A percentile compares a stretch with the other conserved stretches of the same genome.
These are phyloP conservation scores for Takifugu rubripes DNA, from an alignment of 2,797 vertebrate species.

Conservation along the genomic window DNA sequence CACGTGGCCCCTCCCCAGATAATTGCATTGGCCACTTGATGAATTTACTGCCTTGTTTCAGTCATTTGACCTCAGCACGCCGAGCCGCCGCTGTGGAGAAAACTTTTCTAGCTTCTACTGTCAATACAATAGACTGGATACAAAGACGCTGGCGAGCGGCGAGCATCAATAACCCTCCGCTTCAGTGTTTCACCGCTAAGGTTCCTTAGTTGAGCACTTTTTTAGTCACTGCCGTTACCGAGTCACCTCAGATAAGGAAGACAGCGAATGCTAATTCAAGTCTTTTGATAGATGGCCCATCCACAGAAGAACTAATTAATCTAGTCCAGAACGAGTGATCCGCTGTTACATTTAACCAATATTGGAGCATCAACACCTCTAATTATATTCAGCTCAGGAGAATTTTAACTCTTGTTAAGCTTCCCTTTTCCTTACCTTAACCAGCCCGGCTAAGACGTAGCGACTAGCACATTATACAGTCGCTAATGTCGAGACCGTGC, in stretches of 20 bases:
- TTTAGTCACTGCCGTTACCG: background rate
- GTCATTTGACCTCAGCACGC: slow-evolving; percentile 32
- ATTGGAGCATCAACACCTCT: too few relatives aligned
- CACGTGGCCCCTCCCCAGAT: slow-evolving; percentile 67
- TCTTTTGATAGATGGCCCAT: too few relatives aligned
- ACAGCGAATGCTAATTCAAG: background rate
- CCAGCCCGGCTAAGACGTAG: too few relatives aligned
- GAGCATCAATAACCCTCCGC: slow-evolving; percentile 7
- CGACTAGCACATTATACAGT: too few relatives aligned
- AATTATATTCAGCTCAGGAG: too few relatives aligned
- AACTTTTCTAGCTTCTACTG: slow-evolving; percentile 27
- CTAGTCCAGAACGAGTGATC: too few relatives aligned
- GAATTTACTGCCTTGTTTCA: slow-evolving; percentile 69
- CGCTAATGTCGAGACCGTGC: too few relatives aligned
- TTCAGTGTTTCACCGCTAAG: slow-evolving; percentile 2
- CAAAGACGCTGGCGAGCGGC: slow-evolving; percentile 14
- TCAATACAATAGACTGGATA: slow-evolving; percentile 24
- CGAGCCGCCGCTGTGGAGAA: slow-evolving; percentile 41
- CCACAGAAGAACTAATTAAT: too few relatives aligned
- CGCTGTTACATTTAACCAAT: too few relatives aligned
- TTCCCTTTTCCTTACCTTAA: too few relatives aligned
- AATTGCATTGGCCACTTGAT: slow-evolving; percentile 72
- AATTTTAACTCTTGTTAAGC: too few relatives aligned
- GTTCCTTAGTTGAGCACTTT: slow-evolving; percentile 2
- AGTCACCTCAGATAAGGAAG: slow-evolving; percentile 1